Evolutionary conservation across 2,888 invertebrate species (phyloP).

Genomic region (Diarsia brunnea): DNA sequence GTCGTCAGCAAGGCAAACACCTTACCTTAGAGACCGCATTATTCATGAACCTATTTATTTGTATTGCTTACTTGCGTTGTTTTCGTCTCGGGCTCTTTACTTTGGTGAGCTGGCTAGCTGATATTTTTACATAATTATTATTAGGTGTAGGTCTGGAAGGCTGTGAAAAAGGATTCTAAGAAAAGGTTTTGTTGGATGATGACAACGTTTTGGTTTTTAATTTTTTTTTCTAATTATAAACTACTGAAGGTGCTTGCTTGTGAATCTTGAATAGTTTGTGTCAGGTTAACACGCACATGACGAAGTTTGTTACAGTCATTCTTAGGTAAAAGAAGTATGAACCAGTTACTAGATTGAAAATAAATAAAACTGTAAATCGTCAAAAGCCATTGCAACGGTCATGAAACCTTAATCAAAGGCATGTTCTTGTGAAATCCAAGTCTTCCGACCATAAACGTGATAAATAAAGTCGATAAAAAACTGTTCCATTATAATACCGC

Average conservation of each 20-base stretch:
- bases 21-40: conserved; percentile 78
- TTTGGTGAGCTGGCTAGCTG: conserved; percentile 28
- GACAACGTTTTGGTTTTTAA: background rate
- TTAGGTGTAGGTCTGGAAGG: conserved; percentile 31
- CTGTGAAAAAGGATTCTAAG: conserved; percentile 17
- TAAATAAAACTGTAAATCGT: background rate
- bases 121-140: conserved; percentile 60
- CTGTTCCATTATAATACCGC: conserved; percentile 52
- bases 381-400: conserved; percentile 20
- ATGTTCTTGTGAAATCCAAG: conserved; percentile 22
- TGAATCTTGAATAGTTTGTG: background rate
- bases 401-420: conserved; percentile 35
- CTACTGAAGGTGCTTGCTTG: background rate
- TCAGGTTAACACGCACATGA: background rate
- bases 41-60: conserved; percentile 89
- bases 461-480: conserved; percentile 48
- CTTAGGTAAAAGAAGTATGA: background rate
- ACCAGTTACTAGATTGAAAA: background rate
- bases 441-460: conserved; percentile 38
- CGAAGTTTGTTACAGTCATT: background rate
- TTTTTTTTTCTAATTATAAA: background rate
- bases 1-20: conserved; percentile 82
- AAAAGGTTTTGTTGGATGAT: background rate
- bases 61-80: conserved; percentile 86
- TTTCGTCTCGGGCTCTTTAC: conserved; percentile 67